Evolutionary conservation across 2,797 vertebrate genomes (phyloP).

Genomic region (Bufotes viridis): DNA sequence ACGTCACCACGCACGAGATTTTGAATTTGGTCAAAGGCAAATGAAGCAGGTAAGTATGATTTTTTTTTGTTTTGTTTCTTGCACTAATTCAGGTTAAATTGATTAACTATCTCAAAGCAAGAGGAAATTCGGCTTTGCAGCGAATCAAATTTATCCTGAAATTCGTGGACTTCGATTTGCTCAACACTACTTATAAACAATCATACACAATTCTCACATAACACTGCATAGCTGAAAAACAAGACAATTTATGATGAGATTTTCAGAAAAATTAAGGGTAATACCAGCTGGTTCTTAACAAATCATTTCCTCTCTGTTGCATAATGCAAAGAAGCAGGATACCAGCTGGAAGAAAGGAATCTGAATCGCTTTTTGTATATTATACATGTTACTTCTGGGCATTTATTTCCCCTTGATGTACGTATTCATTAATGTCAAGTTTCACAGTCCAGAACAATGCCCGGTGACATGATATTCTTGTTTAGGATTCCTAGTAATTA

Average conservation of each 20-base stretch:
- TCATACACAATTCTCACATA: background rate
- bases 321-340: conserved; percentile 45
- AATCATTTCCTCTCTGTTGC: conserved; percentile 35
- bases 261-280: conserved; percentile 26
- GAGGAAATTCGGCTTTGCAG: no score
- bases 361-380: conserved; percentile 20
- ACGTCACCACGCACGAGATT: no score
- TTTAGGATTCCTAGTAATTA: background rate
- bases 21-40: no score
- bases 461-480: conserved; percentile 27
- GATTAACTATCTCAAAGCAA: no score
- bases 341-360: conserved; percentile 28
- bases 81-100: no score
- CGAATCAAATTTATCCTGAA: no score
- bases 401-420: conserved; percentile 36
- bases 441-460: conserved; percentile 23
- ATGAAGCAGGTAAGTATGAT: no score
- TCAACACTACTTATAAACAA: background rate
- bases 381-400: conserved; percentile 34
- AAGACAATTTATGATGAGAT: background rate
- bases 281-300: conserved; percentile 34
- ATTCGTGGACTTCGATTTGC: no score
- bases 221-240: conserved; percentile 7
- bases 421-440: conserved; percentile 49
- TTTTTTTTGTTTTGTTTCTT: no score